Conservation (phyloP, 2,113 vertebrate species). For the Merops nubicus region DNA sequence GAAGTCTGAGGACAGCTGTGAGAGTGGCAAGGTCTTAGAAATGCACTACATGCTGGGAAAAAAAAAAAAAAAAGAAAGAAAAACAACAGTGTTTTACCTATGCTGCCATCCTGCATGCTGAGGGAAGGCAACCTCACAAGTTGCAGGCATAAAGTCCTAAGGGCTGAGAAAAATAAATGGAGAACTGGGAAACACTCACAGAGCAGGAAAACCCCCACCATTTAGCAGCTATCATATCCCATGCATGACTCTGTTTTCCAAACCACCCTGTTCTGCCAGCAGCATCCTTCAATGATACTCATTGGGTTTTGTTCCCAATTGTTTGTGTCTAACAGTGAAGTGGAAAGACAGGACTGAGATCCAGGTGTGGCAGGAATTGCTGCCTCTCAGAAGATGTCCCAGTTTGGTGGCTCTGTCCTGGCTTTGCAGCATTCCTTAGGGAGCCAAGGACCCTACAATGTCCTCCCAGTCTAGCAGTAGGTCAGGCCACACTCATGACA, state of each 20-base stretch:
- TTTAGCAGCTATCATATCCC: not conserved
- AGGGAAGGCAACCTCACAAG: not conserved
- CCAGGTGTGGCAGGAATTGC: not conserved
- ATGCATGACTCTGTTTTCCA: not conserved
- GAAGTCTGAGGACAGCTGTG: not conserved
- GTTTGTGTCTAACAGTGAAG: not conserved
- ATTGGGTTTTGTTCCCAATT: not conserved
- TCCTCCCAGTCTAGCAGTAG: not conserved
- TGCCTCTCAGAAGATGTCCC: not conserved
- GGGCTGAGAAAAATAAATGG: not conserved
- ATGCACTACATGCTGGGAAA: too few relatives aligned
- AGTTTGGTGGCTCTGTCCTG: accelerated
- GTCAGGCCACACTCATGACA: not conserved
- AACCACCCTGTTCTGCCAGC: not conserved
- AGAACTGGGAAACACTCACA: not conserved
- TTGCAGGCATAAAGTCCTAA: not conserved
- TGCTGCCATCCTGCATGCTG: not conserved
- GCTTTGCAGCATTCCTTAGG: not conserved
- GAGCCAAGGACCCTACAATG: not conserved
- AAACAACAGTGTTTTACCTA: not conserved
- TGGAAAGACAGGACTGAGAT: not conserved
- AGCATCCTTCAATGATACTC: not conserved
- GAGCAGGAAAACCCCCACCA: not conserved
- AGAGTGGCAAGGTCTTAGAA: not conserved
- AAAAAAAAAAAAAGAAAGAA: not conserved